These are phyloP conservation scores for Sarcophaga variegata DNA, from an alignment of 2,888 invertebrate species.

Conservation along the genomic window DNA sequence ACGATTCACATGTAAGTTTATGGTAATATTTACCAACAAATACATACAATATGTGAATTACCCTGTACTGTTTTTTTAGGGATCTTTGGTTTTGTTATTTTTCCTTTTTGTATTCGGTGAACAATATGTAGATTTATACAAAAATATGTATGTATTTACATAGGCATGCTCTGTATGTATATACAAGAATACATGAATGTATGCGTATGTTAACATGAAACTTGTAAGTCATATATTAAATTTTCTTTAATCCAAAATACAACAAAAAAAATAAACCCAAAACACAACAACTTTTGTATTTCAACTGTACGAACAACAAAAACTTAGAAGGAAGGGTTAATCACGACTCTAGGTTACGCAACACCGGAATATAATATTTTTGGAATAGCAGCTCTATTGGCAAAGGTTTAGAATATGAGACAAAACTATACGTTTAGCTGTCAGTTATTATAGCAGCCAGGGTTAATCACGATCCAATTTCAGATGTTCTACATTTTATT, in stretches of 20 bases:
- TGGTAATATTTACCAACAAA: slow-evolving; percentile 34
- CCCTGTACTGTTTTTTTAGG: not conserved
- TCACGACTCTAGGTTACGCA: too few relatives aligned
- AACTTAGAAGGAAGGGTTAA: not conserved
- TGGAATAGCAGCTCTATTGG: too few relatives aligned
- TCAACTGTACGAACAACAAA: slow-evolving; percentile 15
- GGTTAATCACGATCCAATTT: too few relatives aligned
- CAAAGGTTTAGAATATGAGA: too few relatives aligned
- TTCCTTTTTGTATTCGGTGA: not conserved
- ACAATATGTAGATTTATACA: not conserved
- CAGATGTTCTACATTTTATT: too few relatives aligned
- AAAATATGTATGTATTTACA: not conserved
- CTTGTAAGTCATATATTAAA: slow-evolving; percentile 51
- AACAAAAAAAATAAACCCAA: slow-evolving; percentile 16
- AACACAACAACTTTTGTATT: slow-evolving; percentile 44
- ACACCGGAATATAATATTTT: too few relatives aligned
- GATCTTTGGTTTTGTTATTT: not conserved
- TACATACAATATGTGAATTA: slow-evolving; percentile 28
- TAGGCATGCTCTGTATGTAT: not conserved
- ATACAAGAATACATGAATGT: not conserved
- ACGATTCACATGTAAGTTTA: not conserved
- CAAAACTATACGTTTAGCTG: too few relatives aligned
- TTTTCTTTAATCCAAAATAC: slow-evolving; percentile 45
- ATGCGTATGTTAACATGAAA: slow-evolving; percentile 22
- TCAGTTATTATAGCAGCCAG: too few relatives aligned